These are phyloP conservation scores for Agelaius tricolor DNA, from an alignment of 2,113 vertebrate species.

Conservation along the genomic window DNA sequence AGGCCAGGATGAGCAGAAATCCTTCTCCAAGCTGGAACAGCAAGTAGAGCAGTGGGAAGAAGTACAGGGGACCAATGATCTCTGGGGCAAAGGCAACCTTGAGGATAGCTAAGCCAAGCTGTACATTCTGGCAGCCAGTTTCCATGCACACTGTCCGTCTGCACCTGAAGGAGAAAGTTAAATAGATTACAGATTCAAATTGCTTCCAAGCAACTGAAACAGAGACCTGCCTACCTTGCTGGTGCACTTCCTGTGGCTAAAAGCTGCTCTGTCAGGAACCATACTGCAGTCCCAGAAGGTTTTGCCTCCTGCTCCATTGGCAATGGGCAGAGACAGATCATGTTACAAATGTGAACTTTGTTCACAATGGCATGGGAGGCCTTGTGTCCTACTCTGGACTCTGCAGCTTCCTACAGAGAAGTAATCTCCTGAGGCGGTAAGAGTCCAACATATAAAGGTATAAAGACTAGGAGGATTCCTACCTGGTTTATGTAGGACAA, in stretches of 20 bases:
- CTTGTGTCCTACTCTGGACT: background rate
- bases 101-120: constrained; percentile 82
- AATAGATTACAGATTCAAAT: background rate
- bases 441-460: background rate
- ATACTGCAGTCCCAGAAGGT: background rate
- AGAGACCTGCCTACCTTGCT: background rate
- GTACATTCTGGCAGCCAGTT: constrained; percentile 86
- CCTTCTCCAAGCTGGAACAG: constrained; percentile 81
- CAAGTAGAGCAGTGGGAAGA: constrained; percentile 85
- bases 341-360: background rate
- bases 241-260: background rate
- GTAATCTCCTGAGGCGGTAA: background rate
- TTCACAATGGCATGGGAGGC: background rate
- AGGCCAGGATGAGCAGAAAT: constrained; percentile 75
- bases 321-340: too few relatives aligned
- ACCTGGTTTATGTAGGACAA: background rate
- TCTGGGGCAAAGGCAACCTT: constrained; percentile 78
- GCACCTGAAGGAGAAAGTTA: constrained; percentile 64
- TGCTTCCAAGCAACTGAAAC: background rate
- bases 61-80: constrained; percentile 79
- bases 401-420: background rate
- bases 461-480: background rate
- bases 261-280: background rate
- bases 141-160: constrained; percentile 81
- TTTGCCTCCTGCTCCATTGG: background rate